Percentiles rank a stretch among this genome's conserved stretches.
Conservation (phyloP, 2,113 vertebrate species). For the Donacobius atricapilla region DNA sequence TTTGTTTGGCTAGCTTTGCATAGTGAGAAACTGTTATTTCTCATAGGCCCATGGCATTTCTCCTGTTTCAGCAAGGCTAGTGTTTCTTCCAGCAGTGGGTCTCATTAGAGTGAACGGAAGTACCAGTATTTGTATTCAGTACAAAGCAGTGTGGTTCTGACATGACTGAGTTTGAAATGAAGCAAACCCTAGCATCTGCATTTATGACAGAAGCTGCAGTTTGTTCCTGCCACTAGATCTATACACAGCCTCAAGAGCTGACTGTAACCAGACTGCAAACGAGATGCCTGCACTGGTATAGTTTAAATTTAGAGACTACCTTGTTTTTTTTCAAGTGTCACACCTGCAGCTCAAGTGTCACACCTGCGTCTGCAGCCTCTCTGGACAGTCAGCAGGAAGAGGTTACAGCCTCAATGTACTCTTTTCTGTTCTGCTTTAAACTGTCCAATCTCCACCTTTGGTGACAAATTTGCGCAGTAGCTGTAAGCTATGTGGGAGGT, state of each 20-base stretch:
- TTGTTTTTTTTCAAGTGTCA: neutral
- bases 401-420: neutral
- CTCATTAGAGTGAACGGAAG: neutral
- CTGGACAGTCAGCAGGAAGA: neutral
- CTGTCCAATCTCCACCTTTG: neutral
- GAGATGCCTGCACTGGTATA: neutral
- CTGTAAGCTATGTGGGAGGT: neutral
- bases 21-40: neutral
- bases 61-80: neutral
- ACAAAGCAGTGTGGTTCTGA: slow-evolving; percentile 23
- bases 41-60: neutral
- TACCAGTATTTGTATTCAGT: slow-evolving; percentile 11
- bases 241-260: neutral
- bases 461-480: neutral
- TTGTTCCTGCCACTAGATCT: slow-evolving; percentile 29
- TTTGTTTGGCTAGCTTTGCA: neutral
- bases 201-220: slow-evolving; percentile 41
- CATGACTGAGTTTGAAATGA: slow-evolving; percentile 50
- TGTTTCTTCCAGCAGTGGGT: neutral
- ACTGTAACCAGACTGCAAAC: neutral
- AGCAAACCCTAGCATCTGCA: slow-evolving; percentile 27
- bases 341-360: neutral
- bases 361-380: neutral
- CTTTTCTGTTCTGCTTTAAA: neutral
- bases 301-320: neutral